Evolutionary conservation across 2,888 invertebrate genomes (phyloP).

Genomic region (Esperia sulphurella): DNA sequence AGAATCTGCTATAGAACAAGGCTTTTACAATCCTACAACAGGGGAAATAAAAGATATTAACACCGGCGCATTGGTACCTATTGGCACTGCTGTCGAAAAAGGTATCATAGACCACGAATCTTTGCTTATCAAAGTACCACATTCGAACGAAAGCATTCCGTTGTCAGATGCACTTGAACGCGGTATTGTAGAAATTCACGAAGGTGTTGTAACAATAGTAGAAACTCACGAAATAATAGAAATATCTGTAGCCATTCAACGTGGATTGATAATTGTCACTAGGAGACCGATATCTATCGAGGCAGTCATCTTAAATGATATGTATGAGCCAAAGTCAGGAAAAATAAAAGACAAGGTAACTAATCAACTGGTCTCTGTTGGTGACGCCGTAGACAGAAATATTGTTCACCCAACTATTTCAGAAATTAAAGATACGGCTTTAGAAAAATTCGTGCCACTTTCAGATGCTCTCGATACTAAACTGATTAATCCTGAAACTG

Average conservation of each 20-base stretch:
- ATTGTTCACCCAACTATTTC: constrained; percentile 90
- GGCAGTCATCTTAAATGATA: constrained; percentile 84
- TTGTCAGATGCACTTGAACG: constrained; percentile 90
- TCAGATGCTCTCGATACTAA: constrained; percentile 86
- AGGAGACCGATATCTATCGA: constrained; percentile 88
- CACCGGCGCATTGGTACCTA: constrained; percentile 81
- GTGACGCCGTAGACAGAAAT: constrained; percentile 87
- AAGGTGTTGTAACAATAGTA: constrained; percentile 84
- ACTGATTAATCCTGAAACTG: constrained; percentile 83
- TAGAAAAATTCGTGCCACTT: constrained; percentile 85
- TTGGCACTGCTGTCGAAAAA: constrained; percentile 87
- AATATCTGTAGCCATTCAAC: constrained; percentile 84
- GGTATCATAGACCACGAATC: constrained; percentile 89
- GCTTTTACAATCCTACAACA: constrained; percentile 83
- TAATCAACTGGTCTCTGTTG: constrained; percentile 84
- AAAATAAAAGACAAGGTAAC: constrained; percentile 86
- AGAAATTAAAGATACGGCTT: constrained; percentile 87
- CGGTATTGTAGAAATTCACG: constrained; percentile 87
- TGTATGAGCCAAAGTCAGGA: constrained; percentile 84
- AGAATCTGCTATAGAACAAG: constrained; percentile 84
- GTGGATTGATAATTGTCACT: constrained; percentile 84
- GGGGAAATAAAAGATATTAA: constrained; percentile 81
- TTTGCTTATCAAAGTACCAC: constrained; percentile 85
- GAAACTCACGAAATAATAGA: constrained; percentile 84
- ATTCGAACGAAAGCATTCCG: constrained; percentile 86